phyloP scores from a whole-genome alignment of 2,113 vertebrate genomes.

The Nesoenas mayeri region DNA sequence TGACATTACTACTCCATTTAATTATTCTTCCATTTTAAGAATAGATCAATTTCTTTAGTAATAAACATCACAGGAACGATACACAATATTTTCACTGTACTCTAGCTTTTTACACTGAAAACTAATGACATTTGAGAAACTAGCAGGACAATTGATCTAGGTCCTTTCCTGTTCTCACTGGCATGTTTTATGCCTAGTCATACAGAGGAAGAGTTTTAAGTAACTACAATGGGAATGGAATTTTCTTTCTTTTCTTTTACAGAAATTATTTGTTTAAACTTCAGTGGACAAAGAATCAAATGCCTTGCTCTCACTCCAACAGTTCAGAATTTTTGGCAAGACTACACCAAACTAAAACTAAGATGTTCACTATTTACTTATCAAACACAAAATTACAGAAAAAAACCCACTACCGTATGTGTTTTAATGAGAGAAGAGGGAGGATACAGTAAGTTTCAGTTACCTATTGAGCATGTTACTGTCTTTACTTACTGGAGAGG shows the following conservation, averaged over 20 bases:
- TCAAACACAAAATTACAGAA: background rate
- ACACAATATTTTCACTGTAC: background rate
- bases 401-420: background rate
- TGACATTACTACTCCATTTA: background rate
- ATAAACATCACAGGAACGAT: background rate
- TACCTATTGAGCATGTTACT: background rate
- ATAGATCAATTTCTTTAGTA: background rate
- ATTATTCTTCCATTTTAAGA: background rate
- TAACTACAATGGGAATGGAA: background rate
- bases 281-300: background rate
- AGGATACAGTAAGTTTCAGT: background rate
- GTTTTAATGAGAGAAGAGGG: background rate
- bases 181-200: background rate
- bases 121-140: background rate
- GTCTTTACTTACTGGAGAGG: conserved; percentile 86
- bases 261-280: background rate
- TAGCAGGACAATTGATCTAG: background rate
- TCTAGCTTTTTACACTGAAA: background rate
- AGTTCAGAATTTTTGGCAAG: background rate
- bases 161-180: background rate
- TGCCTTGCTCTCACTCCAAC: background rate
- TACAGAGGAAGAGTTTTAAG: background rate
- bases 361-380: background rate
- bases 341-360: background rate
- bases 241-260: background rate